phyloP scores from a whole-genome alignment of 92 coral and sea anemone genomes.

The Actinostola sp. region DNA sequence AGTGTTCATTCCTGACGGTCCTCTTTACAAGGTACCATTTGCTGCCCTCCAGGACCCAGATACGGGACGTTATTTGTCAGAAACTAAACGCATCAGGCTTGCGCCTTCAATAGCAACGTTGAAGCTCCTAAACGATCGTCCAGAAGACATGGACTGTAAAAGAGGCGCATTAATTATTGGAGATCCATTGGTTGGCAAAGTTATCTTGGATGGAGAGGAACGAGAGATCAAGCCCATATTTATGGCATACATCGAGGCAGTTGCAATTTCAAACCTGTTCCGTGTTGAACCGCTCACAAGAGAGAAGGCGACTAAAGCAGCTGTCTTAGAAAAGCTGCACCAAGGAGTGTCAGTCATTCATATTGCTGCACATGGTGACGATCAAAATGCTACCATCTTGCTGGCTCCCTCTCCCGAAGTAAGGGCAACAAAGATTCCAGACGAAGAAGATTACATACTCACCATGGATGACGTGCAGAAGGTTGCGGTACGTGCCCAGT shows the following conservation, averaged over 20 bases:
- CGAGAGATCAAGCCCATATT: background rate
- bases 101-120: slow-evolving; percentile 22
- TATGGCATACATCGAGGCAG: background rate
- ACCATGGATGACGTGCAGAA: slow-evolving; percentile 27
- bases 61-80: slow-evolving; percentile 12
- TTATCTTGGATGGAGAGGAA: slow-evolving; percentile 6
- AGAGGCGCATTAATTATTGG: slow-evolving; percentile 9
- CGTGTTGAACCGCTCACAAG: background rate
- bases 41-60: slow-evolving; percentile 23
- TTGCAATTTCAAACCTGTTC: background rate
- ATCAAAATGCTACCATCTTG: slow-evolving; percentile 1
- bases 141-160: background rate
- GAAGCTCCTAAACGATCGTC: slow-evolving; percentile 1
- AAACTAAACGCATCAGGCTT: slow-evolving; percentile 18
- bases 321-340: slow-evolving; percentile 4
- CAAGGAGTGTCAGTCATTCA: slow-evolving; percentile 25
- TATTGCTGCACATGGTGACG: slow-evolving; percentile 21
- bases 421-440: slow-evolving; percentile 19
- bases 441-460: slow-evolving; percentile 24
- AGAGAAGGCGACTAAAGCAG: slow-evolving; percentile 16
- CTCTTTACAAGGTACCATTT: slow-evolving; percentile 21
- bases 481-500: slow-evolving; percentile 16
- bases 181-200: slow-evolving; percentile 17
- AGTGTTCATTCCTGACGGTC: slow-evolving; percentile 10
- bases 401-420: slow-evolving; percentile 30